A percentile compares a stretch with the other conserved stretches of the same genome.
These are phyloP conservation scores for Acrobasis repandana DNA, from an alignment of 2,888 invertebrate species.

Conservation along the genomic window DNA sequence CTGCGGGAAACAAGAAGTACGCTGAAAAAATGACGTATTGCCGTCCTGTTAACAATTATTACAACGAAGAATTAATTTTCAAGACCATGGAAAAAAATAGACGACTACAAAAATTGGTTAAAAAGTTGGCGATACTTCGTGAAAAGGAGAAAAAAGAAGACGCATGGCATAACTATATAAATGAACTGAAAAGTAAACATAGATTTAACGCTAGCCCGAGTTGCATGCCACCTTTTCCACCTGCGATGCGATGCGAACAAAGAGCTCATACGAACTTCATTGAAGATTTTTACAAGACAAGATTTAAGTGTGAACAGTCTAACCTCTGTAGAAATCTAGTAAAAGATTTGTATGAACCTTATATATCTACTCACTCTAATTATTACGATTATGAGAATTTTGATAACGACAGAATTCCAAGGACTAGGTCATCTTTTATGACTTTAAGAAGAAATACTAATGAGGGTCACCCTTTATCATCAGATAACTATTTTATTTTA, in stretches of 20 bases:
- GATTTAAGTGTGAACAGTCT: conserved; percentile 36
- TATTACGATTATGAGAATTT: neutral
- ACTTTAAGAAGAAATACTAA: neutral
- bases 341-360: conserved; percentile 40
- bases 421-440: neutral
- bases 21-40: conserved; percentile 57
- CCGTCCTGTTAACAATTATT: conserved; percentile 44
- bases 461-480: neutral
- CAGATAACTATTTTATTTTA: neutral
- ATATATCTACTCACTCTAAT: neutral
- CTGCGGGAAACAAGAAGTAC: conserved; percentile 28
- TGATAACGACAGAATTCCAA: neutral
- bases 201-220: conserved; percentile 24
- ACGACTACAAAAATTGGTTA: conserved; percentile 51
- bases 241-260: conserved; percentile 33
- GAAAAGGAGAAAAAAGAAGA: conserved; percentile 55
- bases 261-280: conserved; percentile 33
- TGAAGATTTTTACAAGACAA: conserved; percentile 42
- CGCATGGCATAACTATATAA: conserved; percentile 64
- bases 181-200: conserved; percentile 51
- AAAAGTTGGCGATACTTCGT: conserved; percentile 47
- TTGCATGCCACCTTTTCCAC: conserved; percentile 25
- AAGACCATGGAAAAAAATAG: conserved; percentile 54
- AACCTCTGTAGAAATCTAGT: conserved; percentile 42
- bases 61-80: conserved; percentile 48